Evolutionary conservation across 2,797 vertebrate genomes (phyloP).

Genomic region (Rhinichthys osculus): DNA sequence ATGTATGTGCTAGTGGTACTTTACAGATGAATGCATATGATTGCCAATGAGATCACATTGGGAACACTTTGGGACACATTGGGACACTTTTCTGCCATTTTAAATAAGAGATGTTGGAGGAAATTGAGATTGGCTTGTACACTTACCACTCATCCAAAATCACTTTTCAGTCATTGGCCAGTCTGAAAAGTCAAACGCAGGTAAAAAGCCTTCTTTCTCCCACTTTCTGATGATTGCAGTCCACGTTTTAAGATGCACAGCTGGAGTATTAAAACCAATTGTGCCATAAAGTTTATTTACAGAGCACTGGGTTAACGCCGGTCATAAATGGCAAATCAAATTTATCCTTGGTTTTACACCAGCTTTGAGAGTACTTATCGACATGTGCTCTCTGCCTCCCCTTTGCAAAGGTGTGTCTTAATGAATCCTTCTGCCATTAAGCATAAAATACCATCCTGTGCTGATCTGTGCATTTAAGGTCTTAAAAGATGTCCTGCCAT

Average conservation of each 20-base stretch:
- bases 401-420: constrained; percentile 48
- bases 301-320: constrained; percentile 62
- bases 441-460: constrained; percentile 57
- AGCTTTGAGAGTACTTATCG: constrained; percentile 60
- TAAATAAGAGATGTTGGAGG: not conserved
- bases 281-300: constrained; percentile 67
- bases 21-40: not conserved
- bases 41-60: not conserved
- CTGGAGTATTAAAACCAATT: constrained; percentile 56
- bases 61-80: not conserved
- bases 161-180: not conserved
- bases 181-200: constrained; percentile 9
- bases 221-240: constrained; percentile 25
- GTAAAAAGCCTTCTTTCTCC: not conserved
- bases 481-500: constrained; percentile 54
- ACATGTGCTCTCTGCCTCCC: constrained; percentile 28
- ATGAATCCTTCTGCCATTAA: constrained; percentile 60
- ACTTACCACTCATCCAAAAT: constrained; percentile 19
- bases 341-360: constrained; percentile 64
- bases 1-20: not conserved
- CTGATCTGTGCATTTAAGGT: constrained; percentile 51
- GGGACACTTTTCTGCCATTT: not conserved
- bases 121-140: constrained; percentile 7
- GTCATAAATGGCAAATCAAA: constrained; percentile 65
- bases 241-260: constrained; percentile 49